Evolutionary conservation across 2,888 invertebrate species (phyloP), one percentile per base, ranked within the genome.

Genomic region (Eurytoma adleriae): DNA sequence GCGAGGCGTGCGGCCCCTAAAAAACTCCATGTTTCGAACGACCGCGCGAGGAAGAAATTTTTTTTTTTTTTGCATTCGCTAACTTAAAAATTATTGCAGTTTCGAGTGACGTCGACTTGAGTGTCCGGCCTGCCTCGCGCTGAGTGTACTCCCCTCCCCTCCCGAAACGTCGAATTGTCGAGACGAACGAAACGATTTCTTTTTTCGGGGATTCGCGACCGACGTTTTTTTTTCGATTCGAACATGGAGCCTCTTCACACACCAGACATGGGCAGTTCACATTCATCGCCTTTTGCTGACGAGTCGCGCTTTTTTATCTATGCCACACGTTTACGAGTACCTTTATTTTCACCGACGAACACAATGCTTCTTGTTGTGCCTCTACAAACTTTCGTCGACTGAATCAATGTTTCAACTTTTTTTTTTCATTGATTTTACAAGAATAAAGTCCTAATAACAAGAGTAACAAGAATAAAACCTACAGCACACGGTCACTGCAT

Each of bases 11-110:
- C 81, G 64, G 71, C 66, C 20, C 18, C 40, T 20, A 83, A 61
- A 71, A 48, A 66, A 73, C 72, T 85, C 81, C 79, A 66, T 73
- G 78, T 75, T 69, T 57, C 71, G 66, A 79, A 82, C 59, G 77
- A 68, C 30, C 69, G 56, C 50, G 66, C 77, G 54, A 73, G 62
- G 50, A 73, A 62, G 56, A 70, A 56, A 18, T 64, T 69, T 52
- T 14, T 20, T 69, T 52, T 14, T 20, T 48, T 24, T 14, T 7
- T 70, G 71, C 40, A 13, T 73, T 69, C 40, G 40, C 40, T 40
- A 40, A 40, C 40, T 40, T 40, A 40, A 40, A 40, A 40, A 40
- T 78, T 79, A 79, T 74, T 68, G 69, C 74, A 81, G 67, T 67
- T 73, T 69, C 66, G 59, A 75, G 75, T 64, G 70, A 61, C 50